Percentiles rank a stretch among this genome's conserved stretches.
Conservation (phyloP, 2,888 invertebrate genomes). For the Drosophila koepferae region DNA sequence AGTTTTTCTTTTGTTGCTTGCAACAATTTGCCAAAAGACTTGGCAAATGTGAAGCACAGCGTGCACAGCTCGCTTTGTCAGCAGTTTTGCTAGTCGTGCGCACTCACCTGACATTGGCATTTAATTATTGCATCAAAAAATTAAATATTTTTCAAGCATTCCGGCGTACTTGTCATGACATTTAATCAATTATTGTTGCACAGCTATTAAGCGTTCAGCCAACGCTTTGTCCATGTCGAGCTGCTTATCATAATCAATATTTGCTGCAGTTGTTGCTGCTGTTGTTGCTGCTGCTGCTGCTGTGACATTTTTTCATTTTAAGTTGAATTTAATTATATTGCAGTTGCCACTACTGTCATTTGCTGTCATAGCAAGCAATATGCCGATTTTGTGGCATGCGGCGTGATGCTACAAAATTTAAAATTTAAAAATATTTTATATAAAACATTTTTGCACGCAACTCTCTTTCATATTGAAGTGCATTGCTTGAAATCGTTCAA, state of each 20-base stretch:
- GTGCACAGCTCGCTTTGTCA: constrained; percentile 8
- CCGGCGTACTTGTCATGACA: constrained; percentile 22
- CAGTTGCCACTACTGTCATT: constrained; percentile 6
- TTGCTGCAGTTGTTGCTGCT: neutral
- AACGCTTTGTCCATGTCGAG: constrained; percentile 18
- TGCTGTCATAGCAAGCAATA: constrained; percentile 4
- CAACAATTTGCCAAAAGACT: constrained; percentile 17
- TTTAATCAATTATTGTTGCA: constrained; percentile 26
- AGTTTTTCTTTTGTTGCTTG: constrained; percentile 12
- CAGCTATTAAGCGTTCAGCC: constrained; percentile 3
- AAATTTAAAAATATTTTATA: neutral
- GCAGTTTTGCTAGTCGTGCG: constrained; percentile 14
- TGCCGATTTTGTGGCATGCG: constrained; percentile 10
- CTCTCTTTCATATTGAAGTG: neutral
- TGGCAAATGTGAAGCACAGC: constrained; percentile 4
- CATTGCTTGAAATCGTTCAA: no score
- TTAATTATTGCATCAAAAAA: constrained; percentile 25
- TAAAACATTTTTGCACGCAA: neutral
- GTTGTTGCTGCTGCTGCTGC: neutral
- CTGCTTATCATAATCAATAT: constrained; percentile 17
- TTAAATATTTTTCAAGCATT: constrained; percentile 20
- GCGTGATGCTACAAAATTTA: constrained; percentile 1
- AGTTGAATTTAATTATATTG: constrained; percentile 27
- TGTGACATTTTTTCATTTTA: constrained; percentile 4
- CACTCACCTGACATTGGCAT: constrained; percentile 6